These are phyloP conservation scores for Gracilinanus agilis DNA, from an alignment of 2,113 vertebrate species.

Conservation along the genomic window DNA sequence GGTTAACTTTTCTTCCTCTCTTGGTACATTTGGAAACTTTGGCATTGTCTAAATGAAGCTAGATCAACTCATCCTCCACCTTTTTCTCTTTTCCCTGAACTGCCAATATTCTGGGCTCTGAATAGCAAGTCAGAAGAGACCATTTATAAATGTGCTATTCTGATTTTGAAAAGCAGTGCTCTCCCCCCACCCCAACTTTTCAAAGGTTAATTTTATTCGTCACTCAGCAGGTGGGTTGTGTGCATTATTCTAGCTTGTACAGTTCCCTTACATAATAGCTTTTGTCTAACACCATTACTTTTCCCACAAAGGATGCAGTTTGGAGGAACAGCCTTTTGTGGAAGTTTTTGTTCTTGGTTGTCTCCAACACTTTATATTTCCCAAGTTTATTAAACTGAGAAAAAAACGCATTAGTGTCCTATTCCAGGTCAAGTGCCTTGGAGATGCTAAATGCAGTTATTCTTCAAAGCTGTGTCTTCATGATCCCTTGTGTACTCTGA, in stretches of 20 bases:
- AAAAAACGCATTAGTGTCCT: not conserved
- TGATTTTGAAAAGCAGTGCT: slow-evolving; percentile 1
- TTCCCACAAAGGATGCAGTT: not conserved
- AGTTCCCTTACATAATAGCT: not conserved
- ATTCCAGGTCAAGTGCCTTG: not conserved
- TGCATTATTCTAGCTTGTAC: not conserved
- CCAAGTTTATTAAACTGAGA: not conserved
- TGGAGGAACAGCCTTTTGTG: not conserved
- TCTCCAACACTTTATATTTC: not conserved
- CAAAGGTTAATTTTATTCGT: not conserved
- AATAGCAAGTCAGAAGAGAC: slow-evolving; percentile 4
- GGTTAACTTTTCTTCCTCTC: not conserved
- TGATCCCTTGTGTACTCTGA: not conserved
- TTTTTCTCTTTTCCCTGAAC: not conserved
- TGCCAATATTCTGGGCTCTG: not conserved
- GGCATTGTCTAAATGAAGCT: not conserved
- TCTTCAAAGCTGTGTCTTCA: not conserved
- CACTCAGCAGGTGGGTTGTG: not conserved
- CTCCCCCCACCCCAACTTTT: slow-evolving; percentile 5
- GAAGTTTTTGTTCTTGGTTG: slow-evolving; percentile 2
- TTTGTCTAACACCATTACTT: slow-evolving; percentile 15
- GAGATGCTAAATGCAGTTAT: not conserved
- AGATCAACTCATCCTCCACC: not conserved
- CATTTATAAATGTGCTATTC: not conserved
- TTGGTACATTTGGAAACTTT: not conserved